Evolutionary conservation across 2,797 vertebrate genomes (phyloP), one percentile per base, ranked within the genome.

Genomic region (Sebastolobus altivelis): DNA sequence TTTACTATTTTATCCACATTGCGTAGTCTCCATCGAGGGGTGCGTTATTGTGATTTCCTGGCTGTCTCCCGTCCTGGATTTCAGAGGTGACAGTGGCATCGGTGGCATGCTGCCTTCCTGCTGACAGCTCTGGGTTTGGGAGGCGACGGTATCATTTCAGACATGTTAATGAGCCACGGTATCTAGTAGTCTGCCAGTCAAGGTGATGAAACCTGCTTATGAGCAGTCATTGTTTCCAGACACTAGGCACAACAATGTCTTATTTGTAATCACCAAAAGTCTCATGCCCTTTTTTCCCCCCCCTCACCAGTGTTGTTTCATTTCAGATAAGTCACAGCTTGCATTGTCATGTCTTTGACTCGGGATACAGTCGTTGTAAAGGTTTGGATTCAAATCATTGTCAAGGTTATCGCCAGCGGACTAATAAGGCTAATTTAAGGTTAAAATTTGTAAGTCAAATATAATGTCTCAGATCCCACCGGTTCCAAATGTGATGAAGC

Each of bases 121-220:
- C 72, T 82, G 88, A 86, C 80, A 86, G 84, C 56, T 80, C 38
- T 38, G 25, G 37, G 68, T 89, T 74, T 43, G 14, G 61, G 58
- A 82, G 52, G 20, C n/a, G 27, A 63, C 73, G 29, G 56, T 29
- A 73, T 84, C 43, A 79, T 91, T 91, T 83, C 56, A 86, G 79
- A 84, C 1, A n/a, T 87, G 87, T 81, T 90, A 89, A 91, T 87
- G 84, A 89, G 71, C 79, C 79, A 63, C 46, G 11, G 37, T 70
- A 75, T 87, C 68, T 78, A 82, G 86, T 75, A 74, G 11, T 68
- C 75, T 90, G 74, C 33, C 79, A 91, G 79, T 83, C 73, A 85
- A 85, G 73, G 72, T 80, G 84, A 84, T 55, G 67, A 81, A 88
- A 83, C 55, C 11, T 85, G 63, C 60, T 76, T 62, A 77, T 65